Evolutionary conservation across 2,888 invertebrate genomes (phyloP).

Genomic region (Nyleta sp.): DNA sequence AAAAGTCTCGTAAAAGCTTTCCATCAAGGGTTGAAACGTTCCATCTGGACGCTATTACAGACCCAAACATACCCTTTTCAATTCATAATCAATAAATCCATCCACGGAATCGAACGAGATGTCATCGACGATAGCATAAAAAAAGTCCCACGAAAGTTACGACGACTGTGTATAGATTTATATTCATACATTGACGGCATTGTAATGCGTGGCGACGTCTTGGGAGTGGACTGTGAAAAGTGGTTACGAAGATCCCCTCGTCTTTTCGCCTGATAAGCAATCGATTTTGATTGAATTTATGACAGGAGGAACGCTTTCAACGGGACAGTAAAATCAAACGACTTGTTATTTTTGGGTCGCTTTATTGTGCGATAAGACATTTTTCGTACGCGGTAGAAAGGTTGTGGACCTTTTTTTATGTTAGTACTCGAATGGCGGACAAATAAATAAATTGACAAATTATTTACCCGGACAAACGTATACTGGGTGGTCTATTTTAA

Average conservation of each 20-base stretch:
- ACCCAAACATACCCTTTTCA: conserved; percentile 71
- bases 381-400: neutral
- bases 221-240: conserved; percentile 49
- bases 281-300: conserved; percentile 62
- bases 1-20: conserved; percentile 5
- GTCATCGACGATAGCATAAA: conserved; percentile 22
- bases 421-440: no score
- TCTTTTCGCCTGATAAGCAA: conserved; percentile 55
- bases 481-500: no score
- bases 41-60: conserved; percentile 26
- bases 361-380: conserved; percentile 18
- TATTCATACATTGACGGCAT: conserved; percentile 52
- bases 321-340: conserved; percentile 48
- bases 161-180: conserved; percentile 40
- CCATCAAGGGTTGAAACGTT: conserved; percentile 19
- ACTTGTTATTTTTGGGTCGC: conserved; percentile 37
- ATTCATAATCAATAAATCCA: conserved; percentile 70
- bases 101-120: conserved; percentile 35
- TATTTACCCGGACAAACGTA: no score
- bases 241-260: conserved; percentile 53
- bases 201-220: conserved; percentile 56
- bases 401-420: no score
- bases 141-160: conserved; percentile 39
- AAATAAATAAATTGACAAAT: no score
- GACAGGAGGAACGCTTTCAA: conserved; percentile 30